Base-by-base conservation (phyloP, 2,113 vertebrate species). In the Eretmochelys imbricata region DNA sequence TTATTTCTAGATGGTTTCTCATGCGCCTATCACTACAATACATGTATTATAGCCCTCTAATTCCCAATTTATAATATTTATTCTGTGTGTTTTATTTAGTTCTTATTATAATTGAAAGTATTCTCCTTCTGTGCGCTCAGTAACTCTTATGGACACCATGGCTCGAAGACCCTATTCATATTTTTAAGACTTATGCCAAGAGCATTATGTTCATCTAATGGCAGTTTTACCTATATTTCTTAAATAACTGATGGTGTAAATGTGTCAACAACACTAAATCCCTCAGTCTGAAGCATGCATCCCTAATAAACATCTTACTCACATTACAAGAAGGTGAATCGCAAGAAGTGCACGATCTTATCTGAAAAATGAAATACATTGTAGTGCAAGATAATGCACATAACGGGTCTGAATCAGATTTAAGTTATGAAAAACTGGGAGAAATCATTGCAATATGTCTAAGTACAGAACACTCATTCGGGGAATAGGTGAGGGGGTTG, bases 281-380 rank as follows among this genome's bases (percentile, higher is more conserved):
- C 95, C 89, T 25, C 84, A 93, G 92, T 85, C 94, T 92, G 82
- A 96, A 92, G 24, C 79, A 89, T 91, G 83, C 82, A 95, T 95
- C 50, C 65, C 76, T 96, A 96, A 97, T 85, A 89, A 97, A 53
- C 4, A 92, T 79, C 95, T 89, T 93, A 85, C 82, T 92, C 69
- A 69, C 84, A 49, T 92, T 95, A 94, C 90, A 90, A 82, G 54
- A 96, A 27, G 93, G 35, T 85, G 81, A 96, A 91, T 95, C 84
- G 85, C 90, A 94, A n/a, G 27, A 59, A 96, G 54, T 84, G 83
- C 84, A 90, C 94, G 89, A 96, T 96, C 88, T 81, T 91, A 93
- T 95, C 92, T 90, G 89, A 89, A 96, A 93, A 89, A 84, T 75
- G 94, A 94, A 97, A 90, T 51, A 87, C 35, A 91, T 94, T 90